Conservation (phyloP, 2,888 invertebrate species). For the Aporophyla nigra region DNA sequence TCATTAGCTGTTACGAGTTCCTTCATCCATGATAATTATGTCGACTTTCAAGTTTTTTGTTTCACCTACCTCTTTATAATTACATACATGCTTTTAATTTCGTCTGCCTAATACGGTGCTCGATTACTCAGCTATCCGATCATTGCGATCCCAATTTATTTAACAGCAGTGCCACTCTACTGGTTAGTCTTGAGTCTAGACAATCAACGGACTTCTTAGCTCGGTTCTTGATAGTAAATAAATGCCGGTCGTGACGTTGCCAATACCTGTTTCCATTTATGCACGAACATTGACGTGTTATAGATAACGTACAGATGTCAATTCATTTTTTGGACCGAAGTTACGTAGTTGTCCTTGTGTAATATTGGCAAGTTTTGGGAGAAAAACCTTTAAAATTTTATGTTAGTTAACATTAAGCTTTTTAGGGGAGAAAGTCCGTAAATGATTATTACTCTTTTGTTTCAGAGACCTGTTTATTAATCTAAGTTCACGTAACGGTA, state of each 20-base stretch:
- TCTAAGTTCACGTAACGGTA: constrained; percentile 10
- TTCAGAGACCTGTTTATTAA: not conserved
- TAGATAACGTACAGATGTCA: constrained; percentile 55
- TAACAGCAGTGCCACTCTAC: constrained; percentile 62
- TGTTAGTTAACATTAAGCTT: not conserved
- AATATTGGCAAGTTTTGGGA: constrained; percentile 22
- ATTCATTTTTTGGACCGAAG: constrained; percentile 35
- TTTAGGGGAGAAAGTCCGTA: not conserved
- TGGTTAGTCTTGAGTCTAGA: constrained; percentile 67
- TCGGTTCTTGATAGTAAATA: constrained; percentile 75
- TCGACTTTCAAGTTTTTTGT: constrained; percentile 52
- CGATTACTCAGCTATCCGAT: constrained; percentile 57
- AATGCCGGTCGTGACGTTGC: constrained; percentile 76
- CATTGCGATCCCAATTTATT: constrained; percentile 65
- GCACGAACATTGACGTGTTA: constrained; percentile 60
- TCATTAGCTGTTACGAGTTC: constrained; percentile 38
- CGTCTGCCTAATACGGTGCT: constrained; percentile 50
- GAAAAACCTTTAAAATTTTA: not conserved
- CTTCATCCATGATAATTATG: constrained; percentile 26
- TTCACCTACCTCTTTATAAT: constrained; percentile 35
- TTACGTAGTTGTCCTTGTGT: constrained; percentile 33
- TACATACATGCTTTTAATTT: constrained; percentile 51
- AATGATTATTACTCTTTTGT: not conserved
- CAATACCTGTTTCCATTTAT: constrained; percentile 76
- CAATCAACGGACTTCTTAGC: constrained; percentile 73